Conservation (phyloP, 1,140 invertebrate genomes). For the Drosophila trapezifrons region DNA sequence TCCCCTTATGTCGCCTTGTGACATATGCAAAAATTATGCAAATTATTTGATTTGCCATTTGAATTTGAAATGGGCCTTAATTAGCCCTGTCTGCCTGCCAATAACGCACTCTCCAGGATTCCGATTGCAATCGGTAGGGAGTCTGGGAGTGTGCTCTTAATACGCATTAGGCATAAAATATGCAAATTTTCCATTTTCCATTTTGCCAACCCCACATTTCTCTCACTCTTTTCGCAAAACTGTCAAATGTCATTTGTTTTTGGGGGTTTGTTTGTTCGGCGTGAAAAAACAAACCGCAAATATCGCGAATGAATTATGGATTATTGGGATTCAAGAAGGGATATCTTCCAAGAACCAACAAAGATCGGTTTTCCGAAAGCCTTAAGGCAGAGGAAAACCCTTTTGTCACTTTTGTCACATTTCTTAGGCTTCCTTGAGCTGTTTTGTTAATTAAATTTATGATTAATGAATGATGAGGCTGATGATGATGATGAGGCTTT, state of each 20-base stretch:
- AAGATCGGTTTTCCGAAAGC: conserved; percentile 27
- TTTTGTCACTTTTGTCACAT: conserved; percentile 57
- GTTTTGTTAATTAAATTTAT: conserved; percentile 82
- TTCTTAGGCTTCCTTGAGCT: conserved; percentile 37
- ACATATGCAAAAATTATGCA: conserved; percentile 78
- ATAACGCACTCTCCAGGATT: conserved; percentile 44
- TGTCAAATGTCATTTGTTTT: conserved; percentile 50
- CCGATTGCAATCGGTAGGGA: conserved; percentile 26
- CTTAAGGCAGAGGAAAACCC: conserved; percentile 34
- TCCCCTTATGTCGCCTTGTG: conserved; percentile 31
- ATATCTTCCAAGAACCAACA: conserved; percentile 9
- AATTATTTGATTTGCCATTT: conserved; percentile 65
- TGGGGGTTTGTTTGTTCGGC: conserved; percentile 36
- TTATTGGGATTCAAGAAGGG: conserved; percentile 36
- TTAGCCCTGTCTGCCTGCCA: conserved; percentile 53
- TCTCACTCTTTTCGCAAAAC: conserved; percentile 30
- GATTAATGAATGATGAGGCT: conserved; percentile 70
- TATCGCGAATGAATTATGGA: conserved; percentile 64
- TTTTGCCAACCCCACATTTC: background rate
- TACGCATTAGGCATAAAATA: conserved; percentile 59
- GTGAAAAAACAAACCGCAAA: conserved; percentile 60
- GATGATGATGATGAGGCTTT: conserved; percentile 46
- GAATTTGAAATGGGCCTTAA: conserved; percentile 60
- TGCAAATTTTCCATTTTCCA: conserved; percentile 52
- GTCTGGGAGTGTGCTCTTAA: conserved; percentile 40